phyloP scores from a whole-genome alignment of 2,888 invertebrate genomes.

The Lampropteryx suffumata region DNA sequence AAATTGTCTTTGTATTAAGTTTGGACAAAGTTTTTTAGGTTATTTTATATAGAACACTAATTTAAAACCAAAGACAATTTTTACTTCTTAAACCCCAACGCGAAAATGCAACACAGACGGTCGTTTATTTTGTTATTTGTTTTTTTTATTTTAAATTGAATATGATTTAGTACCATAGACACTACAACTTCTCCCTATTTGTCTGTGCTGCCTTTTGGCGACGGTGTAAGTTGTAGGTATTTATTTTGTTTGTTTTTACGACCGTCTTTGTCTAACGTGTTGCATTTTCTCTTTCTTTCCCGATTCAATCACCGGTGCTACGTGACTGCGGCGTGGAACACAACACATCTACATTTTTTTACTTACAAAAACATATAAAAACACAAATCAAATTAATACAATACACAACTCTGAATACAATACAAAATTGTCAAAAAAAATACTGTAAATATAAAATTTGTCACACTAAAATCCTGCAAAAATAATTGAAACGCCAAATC shows the following conservation, averaged over 20 bases:
- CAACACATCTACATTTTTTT: not conserved
- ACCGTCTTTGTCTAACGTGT: constrained; percentile 74
- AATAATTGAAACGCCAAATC: not conserved
- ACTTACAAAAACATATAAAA: no score
- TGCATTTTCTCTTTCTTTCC: constrained; percentile 81
- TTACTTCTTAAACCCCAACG: constrained; percentile 46
- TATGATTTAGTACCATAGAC: constrained; percentile 31
- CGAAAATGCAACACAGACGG: constrained; percentile 83
- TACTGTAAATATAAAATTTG: no score
- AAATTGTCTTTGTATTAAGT: constrained; percentile 21
- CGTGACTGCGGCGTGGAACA: constrained; percentile 36
- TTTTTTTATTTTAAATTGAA: constrained; percentile 28
- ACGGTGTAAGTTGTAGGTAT: constrained; percentile 44
- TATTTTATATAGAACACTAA: no score
- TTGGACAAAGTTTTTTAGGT: no score
- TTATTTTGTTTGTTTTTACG: constrained; percentile 44
- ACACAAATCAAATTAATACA: no score
- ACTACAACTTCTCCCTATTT: constrained; percentile 52
- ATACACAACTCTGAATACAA: not conserved
- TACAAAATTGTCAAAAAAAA: no score
- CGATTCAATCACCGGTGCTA: constrained; percentile 54
- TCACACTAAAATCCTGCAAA: not conserved
- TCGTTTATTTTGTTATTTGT: constrained; percentile 47
- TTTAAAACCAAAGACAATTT: constrained; percentile 49
- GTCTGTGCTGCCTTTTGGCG: constrained; percentile 82